Base-by-base conservation (phyloP, 2,113 vertebrate species). In the Oncorhynchus clarkii region DNA sequence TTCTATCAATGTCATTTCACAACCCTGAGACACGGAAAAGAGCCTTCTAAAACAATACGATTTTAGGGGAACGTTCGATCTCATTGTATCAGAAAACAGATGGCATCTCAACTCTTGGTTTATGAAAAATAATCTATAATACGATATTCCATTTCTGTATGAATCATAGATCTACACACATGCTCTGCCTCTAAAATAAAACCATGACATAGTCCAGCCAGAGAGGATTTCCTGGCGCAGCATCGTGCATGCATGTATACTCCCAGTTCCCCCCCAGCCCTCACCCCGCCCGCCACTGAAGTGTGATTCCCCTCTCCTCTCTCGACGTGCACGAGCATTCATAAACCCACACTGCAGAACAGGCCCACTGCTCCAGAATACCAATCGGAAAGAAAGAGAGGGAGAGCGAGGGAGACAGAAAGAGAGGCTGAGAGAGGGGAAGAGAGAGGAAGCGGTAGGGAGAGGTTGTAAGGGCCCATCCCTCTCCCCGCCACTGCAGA, bases 301-400 rank as follows among this genome's bases (percentile, higher is more conserved):
- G 87, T 88, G 85, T 75, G 72, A 90, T 87, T 82, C 86, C 85
- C 83, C 64, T 72, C 73, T 77, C 72, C 65, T 82, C 39, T 45
- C 39, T 9, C 85, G 86, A 91, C 89, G 87, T 81, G 82, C 86
- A 84, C 81, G 83, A 80, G 74, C 76, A 49, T 86, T 92, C 90
- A 87, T 81, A 89, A 89, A 89, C 79, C 82, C 90, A 92, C 85
- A 91, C 93, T 91, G 93, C 93, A 93, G 93, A 92, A 91, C 86
- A 82, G 73, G 77, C 73, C 72, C 87, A 71, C 89, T 86, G 88
- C 82, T 83, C 82, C 84, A 84, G 89, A 85, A 94, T 94, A 91
- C 90, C 78, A 91, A 94, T 90, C 84, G 87, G 51, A 67, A 13
- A 59, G 57, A 51, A 39, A 48, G n/a, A 74, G 62, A 66, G 60